Conservation (phyloP, 2,797 vertebrate species). For the Antennarius maculatus region DNA sequence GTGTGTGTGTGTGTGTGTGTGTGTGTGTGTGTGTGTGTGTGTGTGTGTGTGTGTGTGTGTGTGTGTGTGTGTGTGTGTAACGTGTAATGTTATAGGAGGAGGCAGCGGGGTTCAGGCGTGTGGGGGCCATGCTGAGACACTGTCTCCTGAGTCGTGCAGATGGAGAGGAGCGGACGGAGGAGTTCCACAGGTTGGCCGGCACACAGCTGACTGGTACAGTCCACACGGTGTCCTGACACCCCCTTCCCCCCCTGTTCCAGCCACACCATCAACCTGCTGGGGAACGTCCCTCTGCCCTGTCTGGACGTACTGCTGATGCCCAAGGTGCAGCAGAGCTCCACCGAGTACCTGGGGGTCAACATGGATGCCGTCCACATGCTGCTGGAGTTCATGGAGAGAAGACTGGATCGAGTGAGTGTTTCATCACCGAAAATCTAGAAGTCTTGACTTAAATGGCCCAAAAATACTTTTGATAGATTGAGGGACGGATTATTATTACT, state of each 20-base stretch:
- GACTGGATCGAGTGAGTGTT: constrained; percentile 86
- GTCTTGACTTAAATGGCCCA: too few species aligned
- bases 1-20: neutral
- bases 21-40: neutral
- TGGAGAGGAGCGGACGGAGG: constrained; percentile 89
- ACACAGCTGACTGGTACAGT: neutral
- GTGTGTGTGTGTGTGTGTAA: neutral
- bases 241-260: constrained; percentile 60
- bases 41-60: constrained; percentile 11
- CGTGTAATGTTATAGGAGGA: constrained; percentile 83
- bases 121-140: constrained; percentile 90
- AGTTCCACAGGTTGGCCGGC: constrained; percentile 87
- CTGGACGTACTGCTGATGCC: constrained; percentile 89
- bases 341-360: constrained; percentile 92
- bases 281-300: constrained; percentile 90
- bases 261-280: constrained; percentile 89
- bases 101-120: constrained; percentile 85
- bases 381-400: constrained; percentile 89
- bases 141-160: constrained; percentile 88
- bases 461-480: neutral
- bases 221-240: neutral
- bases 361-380: constrained; percentile 91
- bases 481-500: too few species aligned
- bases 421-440: neutral
- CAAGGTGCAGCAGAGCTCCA: constrained; percentile 85